A percentile compares a stretch with the other conserved stretches of the same genome.
Evolutionary conservation across 2,888 invertebrate species (phyloP).

Genomic region (Drosophila ezoana): DNA sequence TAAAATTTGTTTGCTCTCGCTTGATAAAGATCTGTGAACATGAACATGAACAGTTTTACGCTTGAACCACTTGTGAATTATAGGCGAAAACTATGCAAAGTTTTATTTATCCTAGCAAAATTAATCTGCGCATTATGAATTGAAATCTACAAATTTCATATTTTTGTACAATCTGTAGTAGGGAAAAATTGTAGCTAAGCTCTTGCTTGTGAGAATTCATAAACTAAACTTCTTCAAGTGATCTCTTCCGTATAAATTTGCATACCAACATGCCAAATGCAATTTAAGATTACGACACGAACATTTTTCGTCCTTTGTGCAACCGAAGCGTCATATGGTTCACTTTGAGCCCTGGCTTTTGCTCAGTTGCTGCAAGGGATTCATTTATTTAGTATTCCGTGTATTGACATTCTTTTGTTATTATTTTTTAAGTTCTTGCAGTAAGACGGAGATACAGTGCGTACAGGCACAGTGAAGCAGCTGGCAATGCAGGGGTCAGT

Average conservation of each 20-base stretch:
- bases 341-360: slow-evolving; percentile 25
- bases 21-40: too few relatives aligned
- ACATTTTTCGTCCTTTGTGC: slow-evolving; percentile 11
- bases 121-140: too few relatives aligned
- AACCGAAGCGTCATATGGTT: slow-evolving; percentile 20
- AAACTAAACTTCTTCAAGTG: too few relatives aligned
- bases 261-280: slow-evolving; percentile 1
- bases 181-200: too few relatives aligned
- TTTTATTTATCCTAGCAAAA: too few relatives aligned
- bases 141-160: too few relatives aligned
- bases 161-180: too few relatives aligned
- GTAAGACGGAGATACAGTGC: slow-evolving; percentile 1
- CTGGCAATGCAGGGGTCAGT: not conserved
- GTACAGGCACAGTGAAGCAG: slow-evolving; percentile 21
- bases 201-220: not conserved
- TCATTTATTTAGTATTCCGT: slow-evolving; percentile 19
- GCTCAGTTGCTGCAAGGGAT: slow-evolving; percentile 30
- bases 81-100: too few relatives aligned
- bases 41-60: too few relatives aligned
- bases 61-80: too few relatives aligned
- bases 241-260: not conserved
- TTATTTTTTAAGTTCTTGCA: slow-evolving; percentile 19
- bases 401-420: slow-evolving; percentile 31
- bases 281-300: slow-evolving; percentile 11
- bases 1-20: too few relatives aligned